Evolutionary conservation across 2,888 invertebrate genomes (phyloP).

Genomic region (Acrobasis suavella): DNA sequence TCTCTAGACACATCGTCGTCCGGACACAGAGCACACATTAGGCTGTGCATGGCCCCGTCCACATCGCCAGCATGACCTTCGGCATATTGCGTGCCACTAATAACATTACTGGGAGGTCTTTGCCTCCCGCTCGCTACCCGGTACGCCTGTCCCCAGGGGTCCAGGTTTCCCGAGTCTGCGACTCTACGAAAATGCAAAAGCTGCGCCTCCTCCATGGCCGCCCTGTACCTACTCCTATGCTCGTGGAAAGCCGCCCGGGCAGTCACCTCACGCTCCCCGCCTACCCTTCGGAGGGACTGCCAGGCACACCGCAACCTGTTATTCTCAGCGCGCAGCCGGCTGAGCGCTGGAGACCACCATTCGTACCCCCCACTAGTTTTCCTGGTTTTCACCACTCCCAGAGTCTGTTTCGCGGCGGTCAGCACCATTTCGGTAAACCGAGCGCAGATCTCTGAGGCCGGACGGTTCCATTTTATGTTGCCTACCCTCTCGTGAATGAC

Average conservation of each 20-base stretch:
- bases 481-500: slow-evolving; percentile 18
- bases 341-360: slow-evolving; percentile 10
- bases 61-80: too few species aligned
- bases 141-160: slow-evolving; percentile 21
- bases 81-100: slow-evolving; percentile 28
- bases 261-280: slow-evolving; percentile 15
- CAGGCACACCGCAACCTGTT: not conserved
- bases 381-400: not conserved
- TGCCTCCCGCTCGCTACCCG: not conserved
- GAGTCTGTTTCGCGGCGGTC: slow-evolving; percentile 5
- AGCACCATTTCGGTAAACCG: slow-evolving; percentile 2
- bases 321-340: not conserved
- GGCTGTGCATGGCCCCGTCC: too few species aligned
- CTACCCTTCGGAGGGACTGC: too few species aligned
- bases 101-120: too few species aligned
- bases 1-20: too few species aligned
- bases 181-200: not conserved
- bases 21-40: too few species aligned
- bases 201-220: slow-evolving; percentile 5
- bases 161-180: slow-evolving; percentile 20
- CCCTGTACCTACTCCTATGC: not conserved
- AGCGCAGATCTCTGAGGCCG: slow-evolving; percentile 1
- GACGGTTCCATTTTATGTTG: not conserved
- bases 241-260: slow-evolving; percentile 18
- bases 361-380: not conserved